Conservation (phyloP, 2,888 invertebrate genomes). For the Antitype chi region DNA sequence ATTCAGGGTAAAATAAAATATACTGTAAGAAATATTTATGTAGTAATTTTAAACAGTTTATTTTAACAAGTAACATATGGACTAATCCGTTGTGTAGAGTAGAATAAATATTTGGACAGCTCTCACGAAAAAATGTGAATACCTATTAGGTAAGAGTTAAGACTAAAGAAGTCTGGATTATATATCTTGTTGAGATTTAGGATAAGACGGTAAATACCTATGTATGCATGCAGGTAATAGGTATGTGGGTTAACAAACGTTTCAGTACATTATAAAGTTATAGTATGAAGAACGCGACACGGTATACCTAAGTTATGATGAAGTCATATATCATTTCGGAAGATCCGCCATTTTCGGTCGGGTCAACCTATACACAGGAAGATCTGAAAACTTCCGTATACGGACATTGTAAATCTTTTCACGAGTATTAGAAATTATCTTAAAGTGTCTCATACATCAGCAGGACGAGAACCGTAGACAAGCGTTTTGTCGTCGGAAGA, state of each 20-base stretch:
- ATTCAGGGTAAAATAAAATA: conserved; percentile 59
- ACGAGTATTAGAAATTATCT: conserved; percentile 14
- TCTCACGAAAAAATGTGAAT: conserved; percentile 53
- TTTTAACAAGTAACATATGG: conserved; percentile 70
- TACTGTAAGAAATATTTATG: conserved; percentile 55
- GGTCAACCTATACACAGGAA: not conserved
- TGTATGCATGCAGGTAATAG: conserved; percentile 12
- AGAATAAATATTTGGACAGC: conserved; percentile 78
- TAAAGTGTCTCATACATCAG: conserved; percentile 33
- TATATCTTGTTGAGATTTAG: conserved; percentile 38
- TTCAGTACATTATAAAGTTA: not conserved
- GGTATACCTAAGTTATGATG: not conserved
- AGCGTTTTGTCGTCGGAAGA: too few relatives aligned
- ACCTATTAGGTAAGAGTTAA: conserved; percentile 38
- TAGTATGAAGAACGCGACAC: not conserved
- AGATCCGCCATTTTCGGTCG: not conserved
- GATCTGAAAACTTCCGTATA: conserved; percentile 1
- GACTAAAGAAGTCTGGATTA: conserved; percentile 48
- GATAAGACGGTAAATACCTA: not conserved
- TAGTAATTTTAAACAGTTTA: conserved; percentile 64
- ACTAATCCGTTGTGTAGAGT: conserved; percentile 64
- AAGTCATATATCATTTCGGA: not conserved
- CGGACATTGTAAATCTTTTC: not conserved
- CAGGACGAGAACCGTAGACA: too few relatives aligned
- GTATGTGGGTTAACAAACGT: conserved; percentile 7